Evolutionary conservation across 2,888 invertebrate species (phyloP).

Genomic region (Apotomis betuletana): DNA sequence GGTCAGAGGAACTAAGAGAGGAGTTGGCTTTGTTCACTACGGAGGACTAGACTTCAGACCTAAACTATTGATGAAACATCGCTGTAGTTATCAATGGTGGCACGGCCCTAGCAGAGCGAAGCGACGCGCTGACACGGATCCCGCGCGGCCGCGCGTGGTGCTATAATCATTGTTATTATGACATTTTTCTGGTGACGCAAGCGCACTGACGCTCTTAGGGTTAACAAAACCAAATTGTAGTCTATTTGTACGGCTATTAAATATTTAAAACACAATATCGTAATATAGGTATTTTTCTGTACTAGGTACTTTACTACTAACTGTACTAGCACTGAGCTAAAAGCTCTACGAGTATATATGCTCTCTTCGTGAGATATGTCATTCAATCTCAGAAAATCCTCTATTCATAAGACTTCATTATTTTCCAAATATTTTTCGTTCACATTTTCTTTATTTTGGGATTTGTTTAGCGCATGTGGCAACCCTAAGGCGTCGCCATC

Average conservation of each 20-base stretch:
- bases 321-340: no score
- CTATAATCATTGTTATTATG: slow-evolving; percentile 65
- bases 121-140: slow-evolving; percentile 63
- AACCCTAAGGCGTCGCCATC: slow-evolving; percentile 48
- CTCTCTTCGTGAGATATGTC: no score
- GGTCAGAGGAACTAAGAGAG: no score
- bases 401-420: no score
- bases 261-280: no score
- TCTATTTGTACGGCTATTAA: no score
- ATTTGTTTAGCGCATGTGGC: neutral
- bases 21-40: no score
- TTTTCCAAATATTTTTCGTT: neutral
- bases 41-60: no score
- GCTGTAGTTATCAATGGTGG: slow-evolving; percentile 5
- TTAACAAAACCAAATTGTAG: neutral
- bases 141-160: slow-evolving; percentile 49
- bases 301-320: no score
- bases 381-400: no score
- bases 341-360: no score
- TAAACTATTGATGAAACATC: neutral
- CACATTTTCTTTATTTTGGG: neutral
- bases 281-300: no score
- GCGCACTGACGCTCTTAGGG: slow-evolving; percentile 39
- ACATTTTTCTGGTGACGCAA: slow-evolving; percentile 62
- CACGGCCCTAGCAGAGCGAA: slow-evolving; percentile 54